Base-by-base conservation (phyloP, 2,113 vertebrate species). In the Noturus placidus region DNA sequence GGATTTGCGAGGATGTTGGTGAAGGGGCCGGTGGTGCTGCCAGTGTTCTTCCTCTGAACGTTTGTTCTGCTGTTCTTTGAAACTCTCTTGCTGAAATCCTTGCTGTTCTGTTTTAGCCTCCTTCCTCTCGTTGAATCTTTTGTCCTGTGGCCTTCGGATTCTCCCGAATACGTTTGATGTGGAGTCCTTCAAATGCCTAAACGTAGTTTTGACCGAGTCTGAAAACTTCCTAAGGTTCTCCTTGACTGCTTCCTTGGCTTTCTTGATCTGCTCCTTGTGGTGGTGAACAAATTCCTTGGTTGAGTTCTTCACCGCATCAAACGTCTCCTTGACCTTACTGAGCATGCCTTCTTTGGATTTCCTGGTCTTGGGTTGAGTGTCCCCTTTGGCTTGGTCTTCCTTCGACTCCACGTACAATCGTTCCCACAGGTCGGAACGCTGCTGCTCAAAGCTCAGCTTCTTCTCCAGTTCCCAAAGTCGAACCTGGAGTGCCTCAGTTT, bases 181-280 rank as follows among this genome's bases (percentile, higher is more conserved):
- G 0, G 94, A 97, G 82, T 98, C 95, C 94, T 98, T 99, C 90
- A 99, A 99, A 89, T 98, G 95, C 89, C 96, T 95, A 91, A 99
- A 98, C 1, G 97, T 99, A 0, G 96, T 97, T 91, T 98, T 99
- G 1, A 99, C 97, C 0, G 98, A 99, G 93, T 99, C 97, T 0
- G 97, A 99, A 91, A 99, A 99, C 89, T 97, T 99, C 89, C 96
- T 96, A 56, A 99, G 93, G 91, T 99, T 99, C 92, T 98, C 97
- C 91, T 99, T 99, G 82, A 99, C 98, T 0, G 97, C 97, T 93
- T 99, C 97, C 92, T 99, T 98, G 76, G 98, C 98, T 91, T 98
- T 98, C 91, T 99, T 99, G 88, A 99, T 97, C 93, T 99, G 98
- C 93, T 99, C 98, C 91, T 99, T 99, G 93, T 99, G 98, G 89